phyloP scores from a whole-genome alignment of 2,113 vertebrate species.

The Xiphias gladius region DNA sequence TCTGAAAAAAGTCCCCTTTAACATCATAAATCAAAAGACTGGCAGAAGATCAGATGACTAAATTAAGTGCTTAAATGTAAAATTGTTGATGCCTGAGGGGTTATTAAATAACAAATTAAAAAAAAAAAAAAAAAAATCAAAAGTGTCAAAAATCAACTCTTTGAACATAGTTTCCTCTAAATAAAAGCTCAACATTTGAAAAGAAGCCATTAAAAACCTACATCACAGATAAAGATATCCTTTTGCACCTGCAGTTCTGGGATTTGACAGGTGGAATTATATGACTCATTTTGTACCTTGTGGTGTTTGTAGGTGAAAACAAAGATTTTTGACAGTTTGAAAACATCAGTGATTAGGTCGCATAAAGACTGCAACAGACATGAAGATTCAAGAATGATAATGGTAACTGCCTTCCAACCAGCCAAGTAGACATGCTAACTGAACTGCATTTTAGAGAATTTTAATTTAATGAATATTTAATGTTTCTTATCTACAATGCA shows the following conservation, averaged over 20 bases:
- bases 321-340: not conserved
- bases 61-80: slow-evolving; percentile 13
- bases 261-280: not conserved
- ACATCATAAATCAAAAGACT: not conserved
- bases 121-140: not conserved
- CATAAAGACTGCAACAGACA: not conserved
- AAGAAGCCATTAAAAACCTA: not conserved
- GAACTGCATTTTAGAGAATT: not conserved
- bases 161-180: slow-evolving; percentile 6
- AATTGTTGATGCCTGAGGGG: slow-evolving; percentile 38
- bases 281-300: not conserved
- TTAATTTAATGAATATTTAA: slow-evolving; percentile 28
- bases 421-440: not conserved
- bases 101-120: slow-evolving; percentile 1
- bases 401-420: not conserved
- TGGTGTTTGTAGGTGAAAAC: slow-evolving; percentile 1
- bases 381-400: not conserved
- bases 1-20: not conserved
- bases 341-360: not conserved
- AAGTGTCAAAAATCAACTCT: not conserved
- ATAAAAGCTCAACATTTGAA: slow-evolving; percentile 6
- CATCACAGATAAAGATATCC: slow-evolving; percentile 6
- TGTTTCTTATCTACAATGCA: not conserved
- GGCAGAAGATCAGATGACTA: slow-evolving; percentile 35
- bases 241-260: slow-evolving; percentile 1